Base-by-base conservation (phyloP, 1,140 invertebrate species). In the Drosophila bifasciata region DNA sequence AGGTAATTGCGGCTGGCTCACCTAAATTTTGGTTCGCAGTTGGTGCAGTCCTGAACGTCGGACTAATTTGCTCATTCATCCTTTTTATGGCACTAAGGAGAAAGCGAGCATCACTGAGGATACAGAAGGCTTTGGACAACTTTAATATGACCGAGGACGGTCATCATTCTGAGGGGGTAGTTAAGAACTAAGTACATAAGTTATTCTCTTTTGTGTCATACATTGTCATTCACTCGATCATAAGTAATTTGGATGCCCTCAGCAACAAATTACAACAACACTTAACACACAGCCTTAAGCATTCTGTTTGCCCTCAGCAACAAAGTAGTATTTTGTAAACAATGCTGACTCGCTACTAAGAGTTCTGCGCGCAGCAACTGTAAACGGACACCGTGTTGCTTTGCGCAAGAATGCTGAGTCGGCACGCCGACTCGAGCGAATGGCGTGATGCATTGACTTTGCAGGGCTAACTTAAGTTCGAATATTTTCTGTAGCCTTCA, bases 141-240 rank as follows among this genome's bases (percentile, higher is more conserved):
- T 58, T 58, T 21, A 48, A 11, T 16, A 39, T 58, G 44, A 32
- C 56, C 44, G 55, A 46, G 55, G 55, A 46, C 55, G 44, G 41
- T 32, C 55, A 57, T 28, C 25, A 43, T 57, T 19, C 55, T 57
- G 41, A 45, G 55, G 55, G 41, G 55, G 55, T 11, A 23, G 40
- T 21, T 43, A 45, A 48, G 21, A 49, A 49, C n/a, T 43, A 43
- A 43, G 23, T 23, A 23, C 23, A 23, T 1, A 59, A 59, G 23
- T 23, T 23, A 23, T 23, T 23, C 23, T 6, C 23, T 23, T 23
- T 23, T 23, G 4, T 23, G 23, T 23, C 23, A 5, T 23, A 23
- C 23, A 5, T 23, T 23, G 23, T 23, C 23, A 19, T 19, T 19
- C 19, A 19, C 19, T 19, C 19, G 19, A 19, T 19, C 19, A 19